Evolutionary conservation across 2,888 invertebrate genomes (phyloP).

Genomic region (Eupithecia exiguata): DNA sequence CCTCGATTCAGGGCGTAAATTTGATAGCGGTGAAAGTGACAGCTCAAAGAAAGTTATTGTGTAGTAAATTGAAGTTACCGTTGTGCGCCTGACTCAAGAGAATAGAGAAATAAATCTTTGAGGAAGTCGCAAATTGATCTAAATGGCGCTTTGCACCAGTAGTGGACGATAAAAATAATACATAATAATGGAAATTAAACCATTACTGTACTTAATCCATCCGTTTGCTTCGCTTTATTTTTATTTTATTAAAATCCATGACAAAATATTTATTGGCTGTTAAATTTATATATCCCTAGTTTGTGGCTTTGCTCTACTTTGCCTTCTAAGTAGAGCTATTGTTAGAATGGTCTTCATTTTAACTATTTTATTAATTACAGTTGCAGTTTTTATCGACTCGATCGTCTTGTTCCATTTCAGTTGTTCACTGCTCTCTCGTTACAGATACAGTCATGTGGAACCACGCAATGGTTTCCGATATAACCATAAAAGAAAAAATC

Average conservation of each 20-base stretch:
- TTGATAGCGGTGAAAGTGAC: constrained; percentile 63
- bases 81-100: constrained; percentile 23
- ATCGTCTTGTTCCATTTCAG: background rate
- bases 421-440: background rate
- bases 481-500: no score
- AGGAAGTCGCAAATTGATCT: constrained; percentile 6
- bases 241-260: no score
- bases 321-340: background rate
- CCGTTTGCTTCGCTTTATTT: background rate
- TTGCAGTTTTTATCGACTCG: background rate
- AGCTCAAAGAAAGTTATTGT: constrained; percentile 69
- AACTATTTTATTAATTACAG: background rate
- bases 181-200: background rate
- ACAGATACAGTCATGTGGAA: background rate
- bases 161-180: background rate
- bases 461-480: no score
- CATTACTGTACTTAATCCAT: background rate
- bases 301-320: no score
- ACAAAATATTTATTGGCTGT: no score
- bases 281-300: no score
- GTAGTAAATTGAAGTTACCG: constrained; percentile 59
- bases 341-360: background rate
- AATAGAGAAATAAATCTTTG: constrained; percentile 9
- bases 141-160: background rate
- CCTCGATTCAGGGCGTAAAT: constrained; percentile 40